phyloP scores from a whole-genome alignment of 2,113 vertebrate species.

The Vulpes ferrilata region DNA sequence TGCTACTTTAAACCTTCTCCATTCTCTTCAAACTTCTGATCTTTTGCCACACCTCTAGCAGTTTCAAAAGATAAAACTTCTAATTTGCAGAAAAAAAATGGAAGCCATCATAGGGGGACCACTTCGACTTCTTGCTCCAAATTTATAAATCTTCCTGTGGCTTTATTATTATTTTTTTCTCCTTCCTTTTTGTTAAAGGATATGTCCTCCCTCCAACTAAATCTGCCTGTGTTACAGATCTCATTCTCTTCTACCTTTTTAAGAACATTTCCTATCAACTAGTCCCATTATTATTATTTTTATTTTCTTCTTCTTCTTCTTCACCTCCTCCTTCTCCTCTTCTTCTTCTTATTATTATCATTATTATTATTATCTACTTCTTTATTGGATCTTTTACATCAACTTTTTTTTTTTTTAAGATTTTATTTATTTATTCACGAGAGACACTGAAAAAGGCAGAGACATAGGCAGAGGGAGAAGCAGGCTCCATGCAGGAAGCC shows the following conservation, averaged over 20 bases:
- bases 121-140: constrained; percentile 14
- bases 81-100: background rate
- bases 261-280: background rate
- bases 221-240: background rate
- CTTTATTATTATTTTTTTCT: background rate
- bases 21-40: background rate
- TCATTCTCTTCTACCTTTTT: background rate
- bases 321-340: background rate
- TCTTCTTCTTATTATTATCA: background rate
- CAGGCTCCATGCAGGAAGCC: too few species aligned
- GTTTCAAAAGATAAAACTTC: background rate
- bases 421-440: too few species aligned
- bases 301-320: background rate
- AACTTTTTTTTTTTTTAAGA: background rate
- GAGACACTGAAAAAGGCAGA: too few species aligned
- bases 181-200: background rate
- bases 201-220: background rate
- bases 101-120: background rate
- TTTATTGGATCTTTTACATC: background rate
- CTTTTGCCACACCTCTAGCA: background rate
- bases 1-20: background rate
- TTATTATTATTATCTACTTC: background rate
- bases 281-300: background rate
- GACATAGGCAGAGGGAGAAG: too few species aligned
- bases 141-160: background rate